phyloP scores from a whole-genome alignment of 2,113 vertebrate genomes.

The Apus apus region DNA sequence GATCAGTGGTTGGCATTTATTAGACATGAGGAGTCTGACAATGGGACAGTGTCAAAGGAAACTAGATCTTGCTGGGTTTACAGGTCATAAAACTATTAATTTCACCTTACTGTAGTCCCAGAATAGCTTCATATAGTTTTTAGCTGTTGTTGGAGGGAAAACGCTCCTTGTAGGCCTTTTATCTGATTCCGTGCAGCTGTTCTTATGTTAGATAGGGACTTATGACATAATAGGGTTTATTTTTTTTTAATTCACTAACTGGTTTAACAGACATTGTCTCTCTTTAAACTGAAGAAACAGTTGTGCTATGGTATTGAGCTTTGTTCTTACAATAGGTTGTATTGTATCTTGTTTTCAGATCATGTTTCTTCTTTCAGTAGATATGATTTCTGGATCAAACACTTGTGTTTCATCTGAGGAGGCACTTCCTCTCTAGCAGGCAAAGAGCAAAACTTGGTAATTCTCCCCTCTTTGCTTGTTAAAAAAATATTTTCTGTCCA shows the following conservation, averaged over 20 bases:
- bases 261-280: background rate
- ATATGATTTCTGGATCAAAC: background rate
- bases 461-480: background rate
- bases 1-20: background rate
- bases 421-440: background rate
- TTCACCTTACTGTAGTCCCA: conserved; percentile 23
- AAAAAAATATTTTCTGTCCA: background rate
- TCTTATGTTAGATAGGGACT: background rate
- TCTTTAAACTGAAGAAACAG: conserved; percentile 25
- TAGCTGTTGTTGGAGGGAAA: conserved; percentile 28
- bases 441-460: background rate
- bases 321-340: background rate
- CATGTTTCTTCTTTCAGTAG: conserved; percentile 4
- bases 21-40: background rate
- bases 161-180: conserved; percentile 21
- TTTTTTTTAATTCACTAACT: background rate
- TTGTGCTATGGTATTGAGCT: background rate
- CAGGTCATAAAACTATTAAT: conserved; percentile 5
- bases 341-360: background rate
- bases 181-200: conserved; percentile 46
- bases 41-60: background rate
- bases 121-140: background rate
- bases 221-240: background rate
- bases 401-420: background rate
- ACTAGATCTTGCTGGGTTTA: background rate